Conservation (phyloP, 2,888 invertebrate genomes). For the Uloborus plumipes region DNA sequence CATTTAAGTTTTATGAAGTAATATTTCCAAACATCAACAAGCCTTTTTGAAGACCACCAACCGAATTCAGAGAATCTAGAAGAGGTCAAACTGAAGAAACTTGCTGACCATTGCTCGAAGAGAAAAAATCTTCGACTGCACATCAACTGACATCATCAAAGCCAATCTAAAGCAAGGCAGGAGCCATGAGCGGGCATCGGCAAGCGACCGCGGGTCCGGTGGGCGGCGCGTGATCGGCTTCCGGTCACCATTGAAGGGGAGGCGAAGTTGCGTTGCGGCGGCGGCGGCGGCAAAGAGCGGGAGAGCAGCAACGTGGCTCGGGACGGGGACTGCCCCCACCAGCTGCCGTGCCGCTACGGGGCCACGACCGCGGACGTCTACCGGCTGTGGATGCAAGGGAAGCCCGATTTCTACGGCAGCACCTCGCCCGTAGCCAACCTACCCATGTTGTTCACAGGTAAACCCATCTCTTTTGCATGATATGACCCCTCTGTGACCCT, state of each 20-base stretch:
- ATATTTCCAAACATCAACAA: no score
- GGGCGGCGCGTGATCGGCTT: background rate
- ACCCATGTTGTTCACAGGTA: conserved; percentile 95
- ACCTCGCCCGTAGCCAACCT: conserved; percentile 86
- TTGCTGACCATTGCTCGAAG: no score
- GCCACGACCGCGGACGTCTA: conserved; percentile 62
- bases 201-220: no score
- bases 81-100: no score
- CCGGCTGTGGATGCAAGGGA: conserved; percentile 64
- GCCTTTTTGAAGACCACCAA: no score
- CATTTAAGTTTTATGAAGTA: no score
- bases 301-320: conserved; percentile 57
- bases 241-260: conserved; percentile 51
- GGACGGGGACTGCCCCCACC: conserved; percentile 61
- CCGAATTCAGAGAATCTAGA: no score
- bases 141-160: no score
- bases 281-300: conserved; percentile 34
- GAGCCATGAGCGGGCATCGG: no score
- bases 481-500: no score
- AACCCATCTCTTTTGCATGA: conserved; percentile 68
- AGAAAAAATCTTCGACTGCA: no score
- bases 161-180: no score
- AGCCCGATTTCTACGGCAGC: conserved; percentile 61
- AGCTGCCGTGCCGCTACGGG: conserved; percentile 64
- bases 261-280: conserved; percentile 28